Conservation (phyloP, 2,797 vertebrate genomes). For the Rhabdophis nuchalis region DNA sequence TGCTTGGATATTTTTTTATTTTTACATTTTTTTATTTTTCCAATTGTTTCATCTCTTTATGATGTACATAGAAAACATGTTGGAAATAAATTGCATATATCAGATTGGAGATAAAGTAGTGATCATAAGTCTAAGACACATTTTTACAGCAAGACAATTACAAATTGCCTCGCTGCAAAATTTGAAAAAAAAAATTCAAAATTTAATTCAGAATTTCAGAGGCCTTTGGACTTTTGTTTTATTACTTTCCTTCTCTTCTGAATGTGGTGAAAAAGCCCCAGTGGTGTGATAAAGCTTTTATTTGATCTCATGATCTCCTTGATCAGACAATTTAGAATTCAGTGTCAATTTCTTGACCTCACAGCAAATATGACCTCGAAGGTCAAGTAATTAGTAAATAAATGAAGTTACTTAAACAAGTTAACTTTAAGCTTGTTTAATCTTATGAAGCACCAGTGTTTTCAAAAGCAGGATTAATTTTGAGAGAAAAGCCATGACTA, state of each 20-base stretch:
- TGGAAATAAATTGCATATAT: not conserved
- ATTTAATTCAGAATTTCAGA: not conserved
- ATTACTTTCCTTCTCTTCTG: not conserved
- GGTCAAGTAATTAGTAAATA: not conserved
- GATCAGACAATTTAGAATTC: not conserved
- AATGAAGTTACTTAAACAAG: not conserved
- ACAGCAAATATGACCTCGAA: not conserved
- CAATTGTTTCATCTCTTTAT: not conserved
- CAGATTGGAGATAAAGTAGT: not conserved
- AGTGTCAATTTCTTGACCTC: not conserved
- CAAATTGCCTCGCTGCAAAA: not conserved
- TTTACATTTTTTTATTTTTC: not conserved
- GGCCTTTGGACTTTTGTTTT: not conserved
- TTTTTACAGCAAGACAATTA: not conserved
- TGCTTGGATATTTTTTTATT: not conserved
- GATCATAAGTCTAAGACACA: not conserved
- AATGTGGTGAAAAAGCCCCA: not conserved
- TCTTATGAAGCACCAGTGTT: not conserved
- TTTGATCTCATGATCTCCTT: not conserved
- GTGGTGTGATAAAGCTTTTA: not conserved
- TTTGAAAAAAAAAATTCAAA: not conserved
- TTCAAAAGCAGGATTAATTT: not conserved
- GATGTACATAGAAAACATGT: not conserved
- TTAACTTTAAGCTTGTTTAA: not conserved
- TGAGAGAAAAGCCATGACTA: not conserved